Evolutionary conservation across 2,113 vertebrate genomes (phyloP), one percentile per base, ranked within the genome.

Genomic region (Monopterus albus): DNA sequence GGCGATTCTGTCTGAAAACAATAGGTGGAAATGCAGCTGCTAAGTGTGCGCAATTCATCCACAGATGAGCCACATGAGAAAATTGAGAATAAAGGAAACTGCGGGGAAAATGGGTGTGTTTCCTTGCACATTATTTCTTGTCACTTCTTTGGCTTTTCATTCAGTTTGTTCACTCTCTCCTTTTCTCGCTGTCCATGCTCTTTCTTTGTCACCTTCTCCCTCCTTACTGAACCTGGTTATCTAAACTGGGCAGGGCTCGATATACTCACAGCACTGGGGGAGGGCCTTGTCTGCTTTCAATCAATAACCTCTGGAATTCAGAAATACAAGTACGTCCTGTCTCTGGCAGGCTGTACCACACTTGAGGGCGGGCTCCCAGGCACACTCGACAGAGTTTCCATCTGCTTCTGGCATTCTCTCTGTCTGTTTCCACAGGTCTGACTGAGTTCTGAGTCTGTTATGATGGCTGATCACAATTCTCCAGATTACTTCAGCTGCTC

Each of bases 291-390:
- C 91, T 92, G 91, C 88, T 92, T 93, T 94, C 92, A 93, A 91
- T 93, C 92, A 93, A 92, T 93, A 93, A 93, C 90, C 87, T 85
- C 87, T 90, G 93, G 93, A 93, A 93, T 93, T 93, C 87, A 90
- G 91, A 92, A 90, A 92, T 89, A 91, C 92, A 89, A 91, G 91
- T 90, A 85, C 83, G 82, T 93, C 89, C 90, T 76, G 90, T 91
- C 85, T 86, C 85, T 82, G 75, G 78, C 83, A 90, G 89, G 82
- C 86, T 74, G 85, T 86, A 76, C 76, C 87, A 88, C 84, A 85
- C 70, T 79, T 26, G 82, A 90, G 73, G 86, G 79, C 90, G 85
- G 86, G 76, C 70, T 87, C 79, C 65, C 40, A 84, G 74, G 65
- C 51, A 63, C 71, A 83, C 75, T 82, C 62, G 47, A 65, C 63